Evolutionary conservation across 2,113 vertebrate species (phyloP).

Genomic region (Lathamus discolor): DNA sequence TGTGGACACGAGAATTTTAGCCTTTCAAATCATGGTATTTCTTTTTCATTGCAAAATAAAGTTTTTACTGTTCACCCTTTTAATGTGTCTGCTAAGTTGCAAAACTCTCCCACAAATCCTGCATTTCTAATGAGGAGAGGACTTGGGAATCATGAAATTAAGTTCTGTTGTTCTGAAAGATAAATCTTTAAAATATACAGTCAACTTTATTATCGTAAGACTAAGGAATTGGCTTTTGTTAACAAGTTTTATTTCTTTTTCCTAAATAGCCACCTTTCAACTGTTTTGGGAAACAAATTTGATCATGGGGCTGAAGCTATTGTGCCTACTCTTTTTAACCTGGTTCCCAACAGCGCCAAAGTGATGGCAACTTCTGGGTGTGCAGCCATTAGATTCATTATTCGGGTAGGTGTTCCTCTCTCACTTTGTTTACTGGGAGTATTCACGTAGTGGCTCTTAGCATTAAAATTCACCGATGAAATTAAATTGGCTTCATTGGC

Average conservation of each 20-base stretch:
- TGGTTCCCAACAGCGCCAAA: slow-evolving; percentile 97
- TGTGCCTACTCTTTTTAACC: slow-evolving; percentile 95
- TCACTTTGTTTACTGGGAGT: background rate
- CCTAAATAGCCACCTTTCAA: slow-evolving; percentile 85
- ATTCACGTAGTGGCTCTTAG: background rate
- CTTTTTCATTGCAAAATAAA: background rate
- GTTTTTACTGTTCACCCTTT: background rate
- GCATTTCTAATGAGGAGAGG: background rate
- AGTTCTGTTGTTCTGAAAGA: background rate
- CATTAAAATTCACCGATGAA: background rate
- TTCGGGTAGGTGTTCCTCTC: slow-evolving; percentile 80
- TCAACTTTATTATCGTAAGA: background rate
- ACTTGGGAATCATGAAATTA: background rate
- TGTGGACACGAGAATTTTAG: background rate
- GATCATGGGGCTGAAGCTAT: slow-evolving; percentile 97
- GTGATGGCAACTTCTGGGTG: slow-evolving; percentile 95
- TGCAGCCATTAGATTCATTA: slow-evolving; percentile 93
- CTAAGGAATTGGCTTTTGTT: background rate
- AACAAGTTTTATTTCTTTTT: background rate
- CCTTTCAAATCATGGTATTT: background rate
- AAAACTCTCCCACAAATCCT: background rate
- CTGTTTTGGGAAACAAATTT: slow-evolving; percentile 93
- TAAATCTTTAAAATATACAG: background rate
- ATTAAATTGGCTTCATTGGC: background rate
- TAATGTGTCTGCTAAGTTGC: background rate